phyloP scores from a whole-genome alignment of 1,140 invertebrate species.

The Papilio glaucus region DNA sequence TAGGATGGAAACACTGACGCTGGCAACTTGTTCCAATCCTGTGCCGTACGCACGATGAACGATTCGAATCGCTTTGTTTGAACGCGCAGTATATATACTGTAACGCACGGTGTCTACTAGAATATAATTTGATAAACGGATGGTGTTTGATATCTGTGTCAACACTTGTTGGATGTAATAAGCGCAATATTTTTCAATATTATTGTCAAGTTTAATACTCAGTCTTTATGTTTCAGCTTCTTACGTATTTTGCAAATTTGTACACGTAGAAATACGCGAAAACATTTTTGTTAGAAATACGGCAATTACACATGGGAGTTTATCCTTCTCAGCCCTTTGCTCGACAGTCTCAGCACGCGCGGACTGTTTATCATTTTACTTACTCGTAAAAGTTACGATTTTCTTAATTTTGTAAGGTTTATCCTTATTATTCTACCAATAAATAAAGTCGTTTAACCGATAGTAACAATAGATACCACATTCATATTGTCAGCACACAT shows the following conservation, averaged over 20 bases:
- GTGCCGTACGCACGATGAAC: no score
- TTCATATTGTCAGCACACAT: no score
- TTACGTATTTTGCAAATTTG: slow-evolving; percentile 18
- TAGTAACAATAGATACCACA: no score
- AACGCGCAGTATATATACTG: no score
- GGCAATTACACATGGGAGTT: slow-evolving; percentile 32
- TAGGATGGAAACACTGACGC: no score
- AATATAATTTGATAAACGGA: no score
- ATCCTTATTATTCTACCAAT: neutral
- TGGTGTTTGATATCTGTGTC: no score
- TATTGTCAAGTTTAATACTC: neutral
- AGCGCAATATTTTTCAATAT: no score
- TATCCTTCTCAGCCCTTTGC: neutral
- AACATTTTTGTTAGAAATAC: slow-evolving; percentile 25
- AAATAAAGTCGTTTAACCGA: neutral
- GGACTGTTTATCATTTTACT: slow-evolving; percentile 30
- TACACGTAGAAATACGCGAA: slow-evolving; percentile 26
- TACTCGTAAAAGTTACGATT: slow-evolving; percentile 30
- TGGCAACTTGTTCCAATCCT: no score
- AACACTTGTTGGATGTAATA: no score
- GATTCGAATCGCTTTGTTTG: no score
- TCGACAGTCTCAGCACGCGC: slow-evolving; percentile 9
- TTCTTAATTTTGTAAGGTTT: neutral
- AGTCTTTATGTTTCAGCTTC: neutral
- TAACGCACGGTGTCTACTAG: no score